These are phyloP conservation scores for Oopsacas minuta DNA, from an alignment of 37 sponge, comb jelly and placozoan genomes.

Conservation along the genomic window DNA sequence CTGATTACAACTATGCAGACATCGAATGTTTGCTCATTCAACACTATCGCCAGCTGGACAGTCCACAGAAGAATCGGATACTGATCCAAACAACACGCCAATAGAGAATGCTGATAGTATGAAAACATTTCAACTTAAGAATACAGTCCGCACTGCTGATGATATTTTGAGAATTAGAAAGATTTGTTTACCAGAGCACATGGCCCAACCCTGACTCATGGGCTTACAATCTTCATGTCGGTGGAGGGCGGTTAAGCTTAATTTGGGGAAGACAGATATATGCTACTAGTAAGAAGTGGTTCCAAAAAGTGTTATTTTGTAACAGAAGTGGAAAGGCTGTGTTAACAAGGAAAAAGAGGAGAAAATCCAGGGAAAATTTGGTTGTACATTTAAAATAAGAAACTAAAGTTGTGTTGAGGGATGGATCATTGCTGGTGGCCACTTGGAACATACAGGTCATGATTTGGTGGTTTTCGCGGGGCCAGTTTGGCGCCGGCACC, in stretches of 20 bases:
- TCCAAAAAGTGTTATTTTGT: background rate
- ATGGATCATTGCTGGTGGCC: background rate
- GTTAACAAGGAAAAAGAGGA: background rate
- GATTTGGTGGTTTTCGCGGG: background rate
- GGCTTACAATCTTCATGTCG: background rate
- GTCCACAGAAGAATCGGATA: no score
- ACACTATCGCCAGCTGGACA: no score
- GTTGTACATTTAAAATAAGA: background rate
- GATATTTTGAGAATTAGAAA: background rate
- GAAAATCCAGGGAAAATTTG: background rate
- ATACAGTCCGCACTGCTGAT: no score
- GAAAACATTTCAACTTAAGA: no score
- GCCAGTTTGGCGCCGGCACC: background rate
- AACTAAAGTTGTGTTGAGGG: background rate
- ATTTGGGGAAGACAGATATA: background rate
- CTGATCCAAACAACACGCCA: no score
- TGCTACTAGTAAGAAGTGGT: background rate
- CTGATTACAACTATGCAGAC: no score
- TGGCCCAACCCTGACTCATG: background rate
- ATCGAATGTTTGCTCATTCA: no score
- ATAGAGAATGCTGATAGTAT: no score
- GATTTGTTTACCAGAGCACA: background rate
- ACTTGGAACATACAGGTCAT: background rate
- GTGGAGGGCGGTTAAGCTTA: background rate
- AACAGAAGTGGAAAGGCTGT: background rate